Base-by-base conservation (phyloP, 2,113 vertebrate species). In the Percopsis transmontana region DNA sequence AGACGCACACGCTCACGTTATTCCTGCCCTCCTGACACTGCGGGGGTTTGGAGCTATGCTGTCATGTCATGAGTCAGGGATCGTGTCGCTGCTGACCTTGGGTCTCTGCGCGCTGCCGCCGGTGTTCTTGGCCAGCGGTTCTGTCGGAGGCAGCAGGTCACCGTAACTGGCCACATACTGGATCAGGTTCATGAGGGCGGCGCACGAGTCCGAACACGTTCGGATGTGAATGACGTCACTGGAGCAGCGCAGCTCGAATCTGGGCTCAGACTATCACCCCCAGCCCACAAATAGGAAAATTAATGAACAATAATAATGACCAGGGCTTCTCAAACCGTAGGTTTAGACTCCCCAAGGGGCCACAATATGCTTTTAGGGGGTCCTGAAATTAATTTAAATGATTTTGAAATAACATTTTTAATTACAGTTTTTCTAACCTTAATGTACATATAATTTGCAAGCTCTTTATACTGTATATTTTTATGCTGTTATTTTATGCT, bases 111-210 rank as follows among this genome's bases (percentile, higher is more conserved):
- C 85, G 27, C 5, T 4, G 15, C 82, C 65, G 60, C 84, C 78
- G 85, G 91, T 93, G 50, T 88, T 86, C 52, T 93, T 92, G 52
- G 84, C 20, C 24, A 96, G 95, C 3, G 79, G 84, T 68, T 91
- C 93, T 55, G 77, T 0, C 0, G 96, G 93, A 0, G 92, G 92
- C 42, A 95, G 77, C 5, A 99, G 77, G 84, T 99, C 97, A 52
- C 97, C 97, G 0, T 99, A 98, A 83, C 94, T 98, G 47, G 97
- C 97, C 11, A 99, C 89, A 55, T 99, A 99, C 47, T 99, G 97
- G 72, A 99, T 98, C 13, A 99, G 97, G 71, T 98, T 99, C 97
- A 99, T 99, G 8, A 99, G 87, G 0, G 96, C 96, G 1, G 97
- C 97, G 66, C 97, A 99, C 0, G 97, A 98, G 80, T 99, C 97